Percentiles rank a stretch among this genome's conserved stretches.
Evolutionary conservation across 2,888 invertebrate genomes (phyloP).

Genomic region (Mesochorus sp.): DNA sequence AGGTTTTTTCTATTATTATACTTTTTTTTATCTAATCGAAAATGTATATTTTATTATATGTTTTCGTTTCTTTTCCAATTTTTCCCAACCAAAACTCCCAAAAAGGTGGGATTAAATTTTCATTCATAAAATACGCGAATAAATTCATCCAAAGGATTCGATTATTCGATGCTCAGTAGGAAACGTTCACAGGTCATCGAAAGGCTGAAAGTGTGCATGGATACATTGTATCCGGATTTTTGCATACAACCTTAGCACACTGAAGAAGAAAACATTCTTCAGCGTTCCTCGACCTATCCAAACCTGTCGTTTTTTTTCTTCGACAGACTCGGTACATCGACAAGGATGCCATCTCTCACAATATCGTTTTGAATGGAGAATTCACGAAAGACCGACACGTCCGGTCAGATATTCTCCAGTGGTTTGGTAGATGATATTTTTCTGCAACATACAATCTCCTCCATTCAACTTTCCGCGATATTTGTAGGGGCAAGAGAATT

Average conservation of each 20-base stretch:
- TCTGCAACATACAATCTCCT: background rate
- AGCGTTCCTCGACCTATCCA: conserved; percentile 10
- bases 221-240: conserved; percentile 11
- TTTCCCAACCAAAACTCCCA: no score
- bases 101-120: no score
- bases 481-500: background rate
- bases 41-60: no score
- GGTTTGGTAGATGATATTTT: conserved; percentile 14
- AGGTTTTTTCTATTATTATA: no score
- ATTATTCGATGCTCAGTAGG: conserved; percentile 26
- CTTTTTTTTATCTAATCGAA: no score
- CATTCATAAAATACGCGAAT: no score
- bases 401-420: conserved; percentile 31
- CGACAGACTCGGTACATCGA: background rate
- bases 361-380: conserved; percentile 32
- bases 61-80: no score
- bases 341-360: background rate
- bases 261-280: conserved; percentile 1
- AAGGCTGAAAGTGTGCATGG: background rate
- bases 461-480: background rate
- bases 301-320: conserved; percentile 21
- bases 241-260: background rate
- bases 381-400: conserved; percentile 18
- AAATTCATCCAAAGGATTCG: background rate
- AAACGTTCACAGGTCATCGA: conserved; percentile 22